Percentiles rank a stretch among this genome's conserved stretches.
Evolutionary conservation across 2,797 vertebrate genomes (phyloP).

Genomic region (Rhodeus uyekii): DNA sequence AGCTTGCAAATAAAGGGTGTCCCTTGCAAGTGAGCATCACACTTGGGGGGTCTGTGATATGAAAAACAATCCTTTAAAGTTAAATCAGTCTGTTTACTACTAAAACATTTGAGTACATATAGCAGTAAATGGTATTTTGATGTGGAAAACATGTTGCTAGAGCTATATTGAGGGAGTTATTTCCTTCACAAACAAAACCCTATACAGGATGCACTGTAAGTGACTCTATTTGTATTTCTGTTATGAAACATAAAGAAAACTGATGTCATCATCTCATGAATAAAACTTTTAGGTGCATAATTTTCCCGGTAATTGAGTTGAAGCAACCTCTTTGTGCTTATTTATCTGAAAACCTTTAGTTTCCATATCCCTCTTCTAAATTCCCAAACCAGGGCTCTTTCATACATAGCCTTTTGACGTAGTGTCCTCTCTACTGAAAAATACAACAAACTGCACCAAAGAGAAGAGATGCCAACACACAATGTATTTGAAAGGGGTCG

Average conservation of each 20-base stretch:
- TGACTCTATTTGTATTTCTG: not conserved
- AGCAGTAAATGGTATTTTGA: not conserved
- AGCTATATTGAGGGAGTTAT: not conserved
- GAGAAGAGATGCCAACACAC: conserved; percentile 26
- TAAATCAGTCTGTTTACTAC: too few species aligned
- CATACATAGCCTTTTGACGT: conserved; percentile 26
- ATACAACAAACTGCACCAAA: conserved; percentile 52
- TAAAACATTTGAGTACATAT: not conserved
- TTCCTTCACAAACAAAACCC: not conserved
- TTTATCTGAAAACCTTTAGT: conserved; percentile 37
- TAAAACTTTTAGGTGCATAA: conserved; percentile 4
- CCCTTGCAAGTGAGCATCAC: not conserved
- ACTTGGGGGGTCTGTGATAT: not conserved
- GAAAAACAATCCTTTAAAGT: too few species aligned
- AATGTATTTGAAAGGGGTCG: conserved; percentile 52
- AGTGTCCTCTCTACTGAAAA: conserved; percentile 25
- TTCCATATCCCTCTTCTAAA: conserved; percentile 34
- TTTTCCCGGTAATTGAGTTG: not conserved
- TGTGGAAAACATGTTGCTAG: not conserved
- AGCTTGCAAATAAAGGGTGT: not conserved
- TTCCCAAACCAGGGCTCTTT: conserved; percentile 5
- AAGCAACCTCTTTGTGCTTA: conserved; percentile 18
- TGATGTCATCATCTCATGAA: not conserved
- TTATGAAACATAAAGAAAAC: not conserved
- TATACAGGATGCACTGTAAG: not conserved